These are phyloP conservation scores for Sciaenops ocellatus DNA, from an alignment of 2,797 vertebrate species.

Conservation along the genomic window DNA sequence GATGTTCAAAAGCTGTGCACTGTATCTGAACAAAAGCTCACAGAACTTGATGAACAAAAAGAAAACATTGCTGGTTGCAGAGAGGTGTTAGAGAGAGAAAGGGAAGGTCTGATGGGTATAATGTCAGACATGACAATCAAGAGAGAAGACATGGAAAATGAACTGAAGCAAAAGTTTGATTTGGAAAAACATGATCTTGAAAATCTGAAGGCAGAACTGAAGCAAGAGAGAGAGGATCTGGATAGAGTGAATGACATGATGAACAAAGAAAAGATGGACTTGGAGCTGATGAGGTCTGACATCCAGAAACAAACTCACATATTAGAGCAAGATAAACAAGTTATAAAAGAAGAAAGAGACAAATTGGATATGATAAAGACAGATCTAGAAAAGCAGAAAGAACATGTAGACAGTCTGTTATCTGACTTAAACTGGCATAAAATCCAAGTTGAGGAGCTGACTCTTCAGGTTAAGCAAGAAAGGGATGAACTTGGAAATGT, in stretches of 20 bases:
- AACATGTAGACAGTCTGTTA: too few species aligned
- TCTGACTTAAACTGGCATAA: slow-evolving; percentile 8
- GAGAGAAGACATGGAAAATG: too few species aligned
- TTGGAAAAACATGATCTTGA: background rate
- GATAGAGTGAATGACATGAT: background rate
- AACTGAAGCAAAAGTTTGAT: background rate
- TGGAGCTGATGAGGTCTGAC: background rate
- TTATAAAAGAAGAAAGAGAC: background rate
- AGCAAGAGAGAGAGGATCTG: background rate
- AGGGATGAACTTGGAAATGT: background rate
- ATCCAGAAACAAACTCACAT: background rate
- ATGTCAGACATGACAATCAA: too few species aligned
- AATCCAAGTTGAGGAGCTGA: background rate
- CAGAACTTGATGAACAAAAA: background rate
- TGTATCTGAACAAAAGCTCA: background rate
- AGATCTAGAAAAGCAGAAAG: background rate
- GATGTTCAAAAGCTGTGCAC: background rate
- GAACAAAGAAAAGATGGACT: slow-evolving; percentile 8
- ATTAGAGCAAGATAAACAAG: too few species aligned
- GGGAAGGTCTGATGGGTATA: too few species aligned
- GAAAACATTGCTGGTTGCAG: too few species aligned
- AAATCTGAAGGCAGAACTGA: background rate
- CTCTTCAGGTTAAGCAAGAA: background rate
- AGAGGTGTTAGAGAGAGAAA: too few species aligned
- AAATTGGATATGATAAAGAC: background rate